phyloP scores from a whole-genome alignment of 2,797 vertebrate species.

The Crocodylus rhombifer region DNA sequence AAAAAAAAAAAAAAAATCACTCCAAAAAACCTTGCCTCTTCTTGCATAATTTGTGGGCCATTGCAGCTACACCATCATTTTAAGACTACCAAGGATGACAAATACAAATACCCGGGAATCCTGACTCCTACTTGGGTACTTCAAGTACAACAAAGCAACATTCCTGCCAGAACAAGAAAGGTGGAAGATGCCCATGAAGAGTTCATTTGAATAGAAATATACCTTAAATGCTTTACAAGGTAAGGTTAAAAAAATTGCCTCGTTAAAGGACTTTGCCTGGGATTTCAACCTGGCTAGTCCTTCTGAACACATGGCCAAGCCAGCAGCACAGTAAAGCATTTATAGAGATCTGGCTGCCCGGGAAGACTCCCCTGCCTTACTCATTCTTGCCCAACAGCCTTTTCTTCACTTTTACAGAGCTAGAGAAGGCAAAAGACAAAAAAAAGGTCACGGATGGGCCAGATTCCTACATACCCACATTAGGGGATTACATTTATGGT shows the following conservation, averaged over 20 bases:
- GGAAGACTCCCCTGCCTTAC: neutral
- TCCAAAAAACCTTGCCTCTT: no score
- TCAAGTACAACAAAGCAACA: neutral
- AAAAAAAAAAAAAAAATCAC: no score
- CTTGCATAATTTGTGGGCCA: no score
- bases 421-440: neutral
- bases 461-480: neutral
- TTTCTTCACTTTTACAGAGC: neutral
- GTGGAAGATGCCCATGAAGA: no score
- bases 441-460: neutral
- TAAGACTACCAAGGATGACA: neutral
- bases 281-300: neutral
- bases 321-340: neutral
- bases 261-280: fast-evolving
- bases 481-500: neutral
- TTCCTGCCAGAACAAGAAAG: neutral
- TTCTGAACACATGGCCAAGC: fast-evolving
- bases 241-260: neutral
- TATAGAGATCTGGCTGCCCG: neutral
- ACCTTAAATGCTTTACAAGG: neutral
- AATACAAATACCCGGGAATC: neutral
- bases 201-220: neutral
- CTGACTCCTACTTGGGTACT: neutral
- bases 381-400: neutral
- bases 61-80: no score